Base-by-base conservation (phyloP, 1,140 invertebrate species). In the Monomorium pharaonis region DNA sequence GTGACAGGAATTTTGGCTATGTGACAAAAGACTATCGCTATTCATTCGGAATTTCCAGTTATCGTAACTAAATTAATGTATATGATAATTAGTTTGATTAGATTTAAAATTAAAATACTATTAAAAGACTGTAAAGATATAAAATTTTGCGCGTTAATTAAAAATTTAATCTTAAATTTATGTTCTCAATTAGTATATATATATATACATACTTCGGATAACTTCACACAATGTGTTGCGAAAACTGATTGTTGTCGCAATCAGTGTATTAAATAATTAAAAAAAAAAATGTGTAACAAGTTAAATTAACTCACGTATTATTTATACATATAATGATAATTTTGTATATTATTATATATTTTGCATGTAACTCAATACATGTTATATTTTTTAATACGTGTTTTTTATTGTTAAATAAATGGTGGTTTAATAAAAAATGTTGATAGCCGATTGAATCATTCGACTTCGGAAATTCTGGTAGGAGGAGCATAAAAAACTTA, bases 391-490 rank as follows among this genome's bases (percentile, higher is more conserved):
- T 18, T 67, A 65, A 65, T 78, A 65, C 10, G 1, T n/a, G n/a
- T n/a, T 30, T 51, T 51, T 51, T 16, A 51, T 21, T 49, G 14
- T 7, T 80, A 56, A n/a, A 37, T 67, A 51, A 65, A 67, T 78
- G 9, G 2, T 78, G 9, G 2, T 21, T 63, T 27, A 12, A 21
- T 30, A 14, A 24, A 27, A 62, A 16, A 62, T 18, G 3, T 10
- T 76, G 74, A 76, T 62, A 76, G 5, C 12, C 18, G 18, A 7
- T 1, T 65, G 1, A 47, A 33, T 47, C 18, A 30, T 0, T 37
- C 33, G 75, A 78, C 60, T 49, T 67, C 9, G 67, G 62, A 80
- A 80, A 62, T 69, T 67, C 27, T 37, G 44, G 16, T 18, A n/a
- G n/a, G n/a, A n/a, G n/a, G n/a, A n/a, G n/a, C n/a, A n/a, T n/a